These are phyloP conservation scores for Prionace glauca DNA, from an alignment of 2,797 vertebrate species.

Conservation along the genomic window DNA sequence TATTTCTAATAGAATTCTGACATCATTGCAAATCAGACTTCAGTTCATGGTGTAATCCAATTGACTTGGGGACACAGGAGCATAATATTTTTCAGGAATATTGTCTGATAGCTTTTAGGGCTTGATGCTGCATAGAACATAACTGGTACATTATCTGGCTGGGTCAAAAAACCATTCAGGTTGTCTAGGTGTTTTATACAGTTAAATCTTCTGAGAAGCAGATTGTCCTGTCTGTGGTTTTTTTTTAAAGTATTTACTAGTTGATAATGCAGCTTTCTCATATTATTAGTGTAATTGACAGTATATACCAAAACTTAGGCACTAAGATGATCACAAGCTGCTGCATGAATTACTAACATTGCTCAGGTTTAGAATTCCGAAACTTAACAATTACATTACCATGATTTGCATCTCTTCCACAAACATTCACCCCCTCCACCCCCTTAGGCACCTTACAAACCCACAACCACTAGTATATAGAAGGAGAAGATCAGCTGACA, in stretches of 20 bases:
- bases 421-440: no score
- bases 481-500: no score
- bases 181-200: not conserved
- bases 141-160: not conserved
- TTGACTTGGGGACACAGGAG: not conserved
- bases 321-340: not conserved
- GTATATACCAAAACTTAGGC: not conserved
- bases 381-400: not conserved
- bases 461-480: no score
- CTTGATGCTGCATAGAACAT: not conserved
- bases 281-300: not conserved
- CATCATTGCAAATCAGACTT: not conserved
- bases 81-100: not conserved
- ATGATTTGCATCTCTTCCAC: not conserved
- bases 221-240: not conserved
- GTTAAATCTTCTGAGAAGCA: not conserved
- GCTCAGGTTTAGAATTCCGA: not conserved
- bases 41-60: not conserved
- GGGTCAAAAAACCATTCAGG: not conserved
- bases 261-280: not conserved
- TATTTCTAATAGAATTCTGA: not conserved
- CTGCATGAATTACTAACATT: not conserved
- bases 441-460: no score
- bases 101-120: not conserved
- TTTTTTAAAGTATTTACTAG: not conserved